These are phyloP conservation scores for Epinotia demarniana DNA, from an alignment of 2,888 invertebrate species.

Conservation along the genomic window DNA sequence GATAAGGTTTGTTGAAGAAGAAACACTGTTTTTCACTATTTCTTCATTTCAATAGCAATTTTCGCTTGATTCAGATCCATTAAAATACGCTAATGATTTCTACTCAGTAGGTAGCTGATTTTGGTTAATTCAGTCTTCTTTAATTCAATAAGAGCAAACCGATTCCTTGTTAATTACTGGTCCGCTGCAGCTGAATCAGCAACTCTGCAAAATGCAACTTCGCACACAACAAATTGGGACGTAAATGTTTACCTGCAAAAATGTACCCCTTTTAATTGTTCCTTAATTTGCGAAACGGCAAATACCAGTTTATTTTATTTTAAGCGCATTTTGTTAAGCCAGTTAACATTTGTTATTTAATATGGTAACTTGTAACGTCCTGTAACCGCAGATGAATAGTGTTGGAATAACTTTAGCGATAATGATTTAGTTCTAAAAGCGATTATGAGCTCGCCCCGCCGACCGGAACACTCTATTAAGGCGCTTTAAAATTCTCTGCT, in stretches of 20 bases:
- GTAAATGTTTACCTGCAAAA: conserved; percentile 70
- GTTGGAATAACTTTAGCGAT: conserved; percentile 11
- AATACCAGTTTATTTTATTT: conserved; percentile 29
- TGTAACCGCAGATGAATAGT: conserved; percentile 9
- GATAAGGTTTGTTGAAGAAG: too few species aligned
- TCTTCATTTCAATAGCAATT: conserved; percentile 28
- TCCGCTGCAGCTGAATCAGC: conserved; percentile 61
- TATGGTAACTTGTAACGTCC: background rate
- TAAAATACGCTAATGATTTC: conserved; percentile 30
- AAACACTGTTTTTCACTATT: background rate
- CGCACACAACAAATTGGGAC: conserved; percentile 57
- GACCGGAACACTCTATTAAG: conserved; percentile 36
- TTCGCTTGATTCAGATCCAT: conserved; percentile 34
- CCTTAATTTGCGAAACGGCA: conserved; percentile 57
- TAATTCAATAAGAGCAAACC: conserved; percentile 72
- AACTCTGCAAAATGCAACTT: conserved; percentile 52
- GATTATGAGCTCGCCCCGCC: conserved; percentile 27
- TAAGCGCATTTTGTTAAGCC: background rate
- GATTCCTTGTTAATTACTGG: conserved; percentile 77
- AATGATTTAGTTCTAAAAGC: conserved; percentile 32
- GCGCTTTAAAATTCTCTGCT: conserved; percentile 30
- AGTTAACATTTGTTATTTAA: background rate
- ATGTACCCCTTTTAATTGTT: conserved; percentile 72
- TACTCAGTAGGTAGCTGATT: conserved; percentile 17
- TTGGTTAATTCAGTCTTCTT: conserved; percentile 69